Conservation (phyloP, 2,797 vertebrate species). For the Bufotes viridis region DNA sequence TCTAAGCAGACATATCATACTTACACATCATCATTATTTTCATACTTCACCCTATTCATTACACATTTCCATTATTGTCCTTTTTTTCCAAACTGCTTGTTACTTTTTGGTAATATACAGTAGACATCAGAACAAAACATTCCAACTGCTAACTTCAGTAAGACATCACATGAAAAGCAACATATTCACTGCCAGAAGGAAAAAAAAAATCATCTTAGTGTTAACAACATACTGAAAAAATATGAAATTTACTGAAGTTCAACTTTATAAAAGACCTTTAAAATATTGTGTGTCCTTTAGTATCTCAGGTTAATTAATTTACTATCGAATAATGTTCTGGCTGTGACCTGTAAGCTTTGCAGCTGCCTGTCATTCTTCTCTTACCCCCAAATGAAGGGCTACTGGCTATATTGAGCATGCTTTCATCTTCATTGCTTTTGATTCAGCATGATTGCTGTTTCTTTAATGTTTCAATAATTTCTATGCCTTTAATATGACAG, state of each 20-base stretch:
- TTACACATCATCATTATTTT: not conserved
- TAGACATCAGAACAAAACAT: too few relatives aligned
- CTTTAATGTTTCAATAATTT: constrained; percentile 70
- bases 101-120: too few relatives aligned
- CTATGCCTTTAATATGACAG: constrained; percentile 62
- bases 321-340: constrained; percentile 22
- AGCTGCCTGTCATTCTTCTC: constrained; percentile 1
- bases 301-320: constrained; percentile 44
- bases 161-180: constrained; percentile 12
- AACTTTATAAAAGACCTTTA: constrained; percentile 10
- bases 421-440: constrained; percentile 45
- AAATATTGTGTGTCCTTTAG: not conserved
- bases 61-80: not conserved
- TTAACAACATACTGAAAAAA: constrained; percentile 16
- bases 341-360: constrained; percentile 41
- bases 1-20: not conserved
- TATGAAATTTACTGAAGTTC: not conserved
- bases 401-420: constrained; percentile 46
- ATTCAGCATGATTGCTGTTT: constrained; percentile 48
- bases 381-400: constrained; percentile 44
- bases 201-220: not conserved
- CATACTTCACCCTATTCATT: not conserved
- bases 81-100: too few relatives aligned
- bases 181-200: not conserved
- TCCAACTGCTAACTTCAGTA: not conserved